Conservation (phyloP, 2,113 vertebrate species). For the Genyomyrus donnyi region DNA sequence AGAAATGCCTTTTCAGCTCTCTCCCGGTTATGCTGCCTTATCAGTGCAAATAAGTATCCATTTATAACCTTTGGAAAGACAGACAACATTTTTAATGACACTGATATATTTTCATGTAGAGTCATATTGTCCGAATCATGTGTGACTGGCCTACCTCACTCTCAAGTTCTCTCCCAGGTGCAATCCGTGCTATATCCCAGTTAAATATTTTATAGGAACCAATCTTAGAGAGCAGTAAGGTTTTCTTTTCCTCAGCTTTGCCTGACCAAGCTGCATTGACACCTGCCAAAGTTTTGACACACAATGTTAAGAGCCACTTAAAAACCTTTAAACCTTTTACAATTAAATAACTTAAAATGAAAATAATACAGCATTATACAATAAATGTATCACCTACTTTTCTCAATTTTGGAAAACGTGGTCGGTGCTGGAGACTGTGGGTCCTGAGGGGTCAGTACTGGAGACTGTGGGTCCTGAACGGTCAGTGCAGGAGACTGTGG, state of each 20-base stretch:
- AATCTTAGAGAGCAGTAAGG: background rate
- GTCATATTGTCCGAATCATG: background rate
- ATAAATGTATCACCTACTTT: background rate
- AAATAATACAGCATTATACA: background rate
- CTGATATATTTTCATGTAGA: background rate
- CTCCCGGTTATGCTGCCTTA: background rate
- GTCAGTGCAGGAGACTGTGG: too few species aligned
- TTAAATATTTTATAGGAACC: background rate
- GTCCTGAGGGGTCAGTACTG: too few species aligned
- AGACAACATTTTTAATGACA: background rate
- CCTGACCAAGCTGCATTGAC: background rate
- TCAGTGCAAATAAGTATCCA: background rate
- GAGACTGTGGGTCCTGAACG: too few species aligned
- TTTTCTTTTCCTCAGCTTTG: background rate
- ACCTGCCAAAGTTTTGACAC: background rate
- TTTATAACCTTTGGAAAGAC: background rate
- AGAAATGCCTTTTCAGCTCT: background rate
- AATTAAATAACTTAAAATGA: background rate
- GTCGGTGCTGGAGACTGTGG: too few species aligned
- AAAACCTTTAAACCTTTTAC: background rate
- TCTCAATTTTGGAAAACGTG: background rate
- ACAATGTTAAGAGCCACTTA: background rate
- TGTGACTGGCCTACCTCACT: background rate
- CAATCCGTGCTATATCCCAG: background rate
- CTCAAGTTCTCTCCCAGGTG: background rate